These are phyloP conservation scores for Hyposoter didymator DNA, from an alignment of 2,888 invertebrate species.

Conservation along the genomic window DNA sequence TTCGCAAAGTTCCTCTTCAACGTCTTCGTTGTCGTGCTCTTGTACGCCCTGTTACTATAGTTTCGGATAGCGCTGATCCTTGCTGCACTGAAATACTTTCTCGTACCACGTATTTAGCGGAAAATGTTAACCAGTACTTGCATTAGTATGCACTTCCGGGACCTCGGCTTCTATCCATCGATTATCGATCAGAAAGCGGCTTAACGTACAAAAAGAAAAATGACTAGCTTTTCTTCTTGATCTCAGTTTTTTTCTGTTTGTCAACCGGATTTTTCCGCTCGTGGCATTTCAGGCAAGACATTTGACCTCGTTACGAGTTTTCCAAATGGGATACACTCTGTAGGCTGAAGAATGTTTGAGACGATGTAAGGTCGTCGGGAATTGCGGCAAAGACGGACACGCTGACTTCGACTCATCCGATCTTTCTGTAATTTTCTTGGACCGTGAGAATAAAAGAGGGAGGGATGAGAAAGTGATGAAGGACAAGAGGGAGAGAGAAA, in stretches of 20 bases:
- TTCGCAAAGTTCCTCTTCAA: conserved; percentile 41
- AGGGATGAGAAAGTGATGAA: conserved; percentile 11
- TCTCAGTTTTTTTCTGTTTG: background rate
- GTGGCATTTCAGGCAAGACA: background rate
- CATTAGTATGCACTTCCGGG: conserved; percentile 2
- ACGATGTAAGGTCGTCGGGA: conserved; percentile 45
- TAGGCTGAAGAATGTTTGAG: conserved; percentile 36
- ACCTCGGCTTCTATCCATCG: background rate
- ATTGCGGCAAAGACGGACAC: conserved; percentile 51
- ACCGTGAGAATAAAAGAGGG: conserved; percentile 8
- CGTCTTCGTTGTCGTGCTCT: conserved; percentile 12
- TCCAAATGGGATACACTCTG: conserved; percentile 21
- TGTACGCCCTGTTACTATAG: conserved; percentile 5
- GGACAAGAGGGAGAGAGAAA: conserved; percentile 15
- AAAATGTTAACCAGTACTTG: background rate
- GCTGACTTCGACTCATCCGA: conserved; percentile 33
- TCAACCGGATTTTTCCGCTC: background rate
- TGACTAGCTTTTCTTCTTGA: background rate
- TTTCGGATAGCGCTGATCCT: conserved; percentile 41
- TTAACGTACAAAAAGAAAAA: background rate
- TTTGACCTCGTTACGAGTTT: conserved; percentile 11
- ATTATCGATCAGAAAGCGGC: background rate
- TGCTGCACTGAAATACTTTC: background rate
- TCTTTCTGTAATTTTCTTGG: conserved; percentile 42
- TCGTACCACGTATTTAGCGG: background rate